Base-by-base conservation (phyloP, 1,140 invertebrate species). In the Ceratosolen fusciceps region DNA sequence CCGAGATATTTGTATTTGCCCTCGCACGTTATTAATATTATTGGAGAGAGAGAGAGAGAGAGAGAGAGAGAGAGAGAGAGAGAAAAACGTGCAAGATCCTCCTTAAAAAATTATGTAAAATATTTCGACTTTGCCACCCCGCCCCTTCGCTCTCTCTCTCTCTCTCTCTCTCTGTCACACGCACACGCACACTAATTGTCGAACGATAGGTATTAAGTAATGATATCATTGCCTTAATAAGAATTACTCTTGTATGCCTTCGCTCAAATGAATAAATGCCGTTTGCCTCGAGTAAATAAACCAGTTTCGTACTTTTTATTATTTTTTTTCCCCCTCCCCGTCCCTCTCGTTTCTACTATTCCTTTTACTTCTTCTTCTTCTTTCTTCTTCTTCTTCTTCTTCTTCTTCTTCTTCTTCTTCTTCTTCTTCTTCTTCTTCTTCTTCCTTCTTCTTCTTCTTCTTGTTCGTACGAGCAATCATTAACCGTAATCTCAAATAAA, bases 401-500 rank as follows among this genome's bases (percentile, higher is more conserved):
- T n/a, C n/a, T n/a, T n/a, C n/a, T n/a, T n/a, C n/a, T n/a, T n/a
- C n/a, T n/a, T n/a, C n/a, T n/a, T n/a, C n/a, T n/a, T n/a, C n/a
- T n/a, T n/a, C n/a, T n/a, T n/a, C n/a, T n/a, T n/a, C n/a, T n/a
- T n/a, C n/a, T n/a, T n/a, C n/a, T n/a, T n/a, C n/a, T n/a, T n/a
- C n/a, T n/a, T n/a, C n/a, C n/a, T n/a, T n/a, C n/a, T n/a, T n/a
- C n/a, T n/a, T n/a, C n/a, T 34, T 29, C n/a, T 29, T 70, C 24
- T 72, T 39, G 74, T 68, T 39, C 37, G 31, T 56, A 56, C 21
- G 74, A 76, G 68, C 74, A 76, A 71, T n/a, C n/a, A n/a, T 56
- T 70, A 70, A 71, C 52, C 75, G n/a, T 71, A 77, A 77, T 70
- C 75, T 77, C 19, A 70, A 76, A 68, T n/a, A n/a, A 77, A 77